Conservation (phyloP, 37 sponge, comb jelly and placozoan genomes). For the Geodia barretti region DNA sequence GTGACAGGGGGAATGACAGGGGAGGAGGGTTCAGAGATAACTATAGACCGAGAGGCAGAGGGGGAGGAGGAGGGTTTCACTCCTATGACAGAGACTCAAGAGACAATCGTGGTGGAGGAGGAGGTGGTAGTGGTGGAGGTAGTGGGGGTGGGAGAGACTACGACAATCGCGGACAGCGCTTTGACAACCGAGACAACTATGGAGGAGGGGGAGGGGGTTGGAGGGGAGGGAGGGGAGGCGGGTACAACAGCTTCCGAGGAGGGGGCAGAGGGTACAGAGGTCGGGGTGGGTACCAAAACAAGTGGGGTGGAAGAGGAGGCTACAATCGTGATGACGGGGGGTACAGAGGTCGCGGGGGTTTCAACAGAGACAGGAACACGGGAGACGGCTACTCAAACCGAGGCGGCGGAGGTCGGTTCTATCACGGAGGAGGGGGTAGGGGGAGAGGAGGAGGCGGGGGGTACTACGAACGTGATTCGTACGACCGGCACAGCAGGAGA, state of each 20-base stretch:
- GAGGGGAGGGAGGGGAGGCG: neutral
- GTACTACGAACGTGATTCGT: neutral
- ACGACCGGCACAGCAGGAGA: neutral
- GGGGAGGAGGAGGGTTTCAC: neutral
- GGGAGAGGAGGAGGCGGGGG: neutral
- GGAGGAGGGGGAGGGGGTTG: neutral
- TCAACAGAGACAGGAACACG: neutral
- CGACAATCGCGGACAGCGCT: neutral
- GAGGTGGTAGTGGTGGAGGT: no score
- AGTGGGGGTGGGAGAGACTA: conserved; percentile 2
- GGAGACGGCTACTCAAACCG: conserved; percentile 2
- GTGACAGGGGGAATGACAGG: neutral
- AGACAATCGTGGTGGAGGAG: neutral
- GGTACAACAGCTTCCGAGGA: neutral
- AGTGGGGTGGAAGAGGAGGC: conserved; percentile 13
- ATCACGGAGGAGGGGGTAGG: neutral
- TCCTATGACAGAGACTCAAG: conserved; percentile 6
- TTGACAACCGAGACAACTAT: neutral
- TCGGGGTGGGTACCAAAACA: neutral
- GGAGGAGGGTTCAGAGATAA: conserved; percentile 23
- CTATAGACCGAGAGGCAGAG: neutral
- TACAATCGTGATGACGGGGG: neutral
- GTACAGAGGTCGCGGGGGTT: conserved; percentile 15
- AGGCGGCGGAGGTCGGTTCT: neutral
- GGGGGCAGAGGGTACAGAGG: neutral